phyloP scores from a whole-genome alignment of 2,113 vertebrate species.

The Erpornis zantholeuca region DNA sequence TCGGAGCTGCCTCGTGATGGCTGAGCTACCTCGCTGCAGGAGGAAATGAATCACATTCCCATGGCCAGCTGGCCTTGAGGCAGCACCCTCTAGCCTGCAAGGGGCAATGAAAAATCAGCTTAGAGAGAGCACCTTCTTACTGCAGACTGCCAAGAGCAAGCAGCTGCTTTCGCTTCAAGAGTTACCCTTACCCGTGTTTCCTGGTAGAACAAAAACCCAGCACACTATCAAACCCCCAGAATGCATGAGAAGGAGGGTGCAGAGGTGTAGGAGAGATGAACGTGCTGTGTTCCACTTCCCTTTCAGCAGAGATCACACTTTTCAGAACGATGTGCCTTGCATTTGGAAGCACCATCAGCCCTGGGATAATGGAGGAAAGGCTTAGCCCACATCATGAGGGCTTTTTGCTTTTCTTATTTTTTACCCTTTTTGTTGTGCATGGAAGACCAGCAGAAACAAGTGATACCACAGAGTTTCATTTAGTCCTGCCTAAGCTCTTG shows the following conservation, averaged over 20 bases:
- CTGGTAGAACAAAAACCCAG: not conserved
- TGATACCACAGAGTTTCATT: not conserved
- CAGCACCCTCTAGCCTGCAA: not conserved
- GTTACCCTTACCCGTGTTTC: not conserved
- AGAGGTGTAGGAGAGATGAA: not conserved
- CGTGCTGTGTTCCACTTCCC: not conserved
- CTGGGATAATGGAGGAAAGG: not conserved
- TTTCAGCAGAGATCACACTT: not conserved
- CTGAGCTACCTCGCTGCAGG: not conserved
- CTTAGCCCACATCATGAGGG: not conserved
- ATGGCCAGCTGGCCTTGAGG: not conserved
- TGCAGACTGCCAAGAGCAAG: not conserved
- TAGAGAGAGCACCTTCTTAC: accelerated
- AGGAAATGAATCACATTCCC: slow-evolving; percentile 47
- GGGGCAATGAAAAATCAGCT: not conserved
- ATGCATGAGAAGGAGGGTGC: not conserved
- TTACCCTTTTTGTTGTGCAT: not conserved
- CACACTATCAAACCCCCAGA: not conserved
- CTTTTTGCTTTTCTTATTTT: not conserved
- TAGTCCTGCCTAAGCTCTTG: not conserved
- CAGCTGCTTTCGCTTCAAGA: not conserved
- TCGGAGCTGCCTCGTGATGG: not conserved
- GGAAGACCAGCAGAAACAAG: not conserved
- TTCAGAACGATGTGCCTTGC: not conserved
- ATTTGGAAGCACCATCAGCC: not conserved